Percentiles rank a stretch among this genome's conserved stretches.
Conservation (phyloP, 2,797 vertebrate genomes). For the Falco cherrug region DNA sequence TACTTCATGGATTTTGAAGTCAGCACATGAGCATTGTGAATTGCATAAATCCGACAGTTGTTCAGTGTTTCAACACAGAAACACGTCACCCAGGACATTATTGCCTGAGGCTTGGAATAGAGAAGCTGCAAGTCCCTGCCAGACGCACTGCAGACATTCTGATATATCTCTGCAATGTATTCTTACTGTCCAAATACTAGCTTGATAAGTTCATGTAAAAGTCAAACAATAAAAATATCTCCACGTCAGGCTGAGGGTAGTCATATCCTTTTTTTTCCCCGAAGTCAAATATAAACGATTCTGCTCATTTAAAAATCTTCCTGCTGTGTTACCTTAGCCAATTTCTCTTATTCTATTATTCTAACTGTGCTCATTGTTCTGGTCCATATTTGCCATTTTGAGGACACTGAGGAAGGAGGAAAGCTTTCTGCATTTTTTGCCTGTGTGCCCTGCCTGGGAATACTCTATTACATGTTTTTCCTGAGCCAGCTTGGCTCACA, state of each 20-base stretch:
- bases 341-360: slow-evolving; percentile 11
- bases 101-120: slow-evolving; percentile 46
- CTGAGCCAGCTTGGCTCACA: neutral
- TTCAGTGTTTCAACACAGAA: neutral
- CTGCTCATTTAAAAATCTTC: slow-evolving; percentile 58
- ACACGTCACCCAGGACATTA: slow-evolving; percentile 9
- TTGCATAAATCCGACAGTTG: neutral
- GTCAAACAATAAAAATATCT: slow-evolving; percentile 62
- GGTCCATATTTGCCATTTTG: neutral
- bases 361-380: slow-evolving; percentile 28
- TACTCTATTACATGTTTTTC: neutral
- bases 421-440: neutral
- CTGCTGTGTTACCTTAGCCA: slow-evolving; percentile 14
- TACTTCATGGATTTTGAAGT: slow-evolving; percentile 58
- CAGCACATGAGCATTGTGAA: slow-evolving; percentile 48
- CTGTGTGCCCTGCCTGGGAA: neutral
- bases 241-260: slow-evolving; percentile 40
- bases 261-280: slow-evolving; percentile 28
- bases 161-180: slow-evolving; percentile 58
- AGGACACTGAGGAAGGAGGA: neutral
- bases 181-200: slow-evolving; percentile 38
- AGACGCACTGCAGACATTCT: neutral
- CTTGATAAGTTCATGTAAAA: slow-evolving; percentile 58
- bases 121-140: slow-evolving; percentile 49
- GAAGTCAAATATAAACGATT: slow-evolving; percentile 62